Percentiles rank a stretch among this genome's conserved stretches.
Evolutionary conservation across 2,797 vertebrate species (phyloP).

Genomic region (Choloepus didactylus): DNA sequence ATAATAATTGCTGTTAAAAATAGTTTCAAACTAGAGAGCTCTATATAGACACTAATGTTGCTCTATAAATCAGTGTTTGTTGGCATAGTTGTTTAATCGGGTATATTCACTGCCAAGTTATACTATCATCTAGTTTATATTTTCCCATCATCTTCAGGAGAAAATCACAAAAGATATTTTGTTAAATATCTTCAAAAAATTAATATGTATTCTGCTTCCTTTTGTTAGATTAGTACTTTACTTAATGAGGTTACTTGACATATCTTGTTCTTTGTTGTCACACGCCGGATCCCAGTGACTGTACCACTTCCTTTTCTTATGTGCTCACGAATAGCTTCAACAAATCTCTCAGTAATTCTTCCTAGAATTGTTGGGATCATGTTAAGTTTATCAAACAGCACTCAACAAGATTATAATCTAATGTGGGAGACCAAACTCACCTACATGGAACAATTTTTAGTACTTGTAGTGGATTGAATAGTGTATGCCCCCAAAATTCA

Average conservation of each 20-base stretch:
- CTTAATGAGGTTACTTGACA: not conserved
- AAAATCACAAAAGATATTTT: not conserved
- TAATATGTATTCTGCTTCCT: not conserved
- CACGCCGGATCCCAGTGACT: not conserved
- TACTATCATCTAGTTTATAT: not conserved
- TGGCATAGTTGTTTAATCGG: not conserved
- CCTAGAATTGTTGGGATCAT: not conserved
- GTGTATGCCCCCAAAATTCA: too few relatives aligned
- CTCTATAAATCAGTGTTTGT: not conserved
- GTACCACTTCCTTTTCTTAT: not conserved
- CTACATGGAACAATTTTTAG: not conserved
- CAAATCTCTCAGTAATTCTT: not conserved
- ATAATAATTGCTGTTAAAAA: not conserved
- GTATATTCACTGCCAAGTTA: not conserved
- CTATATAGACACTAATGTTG: not conserved
- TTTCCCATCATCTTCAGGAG: not conserved
- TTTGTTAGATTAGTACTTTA: not conserved
- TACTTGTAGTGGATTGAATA: not conserved
- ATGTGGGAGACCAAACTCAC: not conserved
- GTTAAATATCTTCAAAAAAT: not conserved
- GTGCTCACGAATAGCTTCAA: not conserved
- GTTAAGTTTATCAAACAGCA: not conserved
- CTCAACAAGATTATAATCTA: not conserved
- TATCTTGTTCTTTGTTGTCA: not conserved
- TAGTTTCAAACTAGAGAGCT: not conserved